A percentile compares a stretch with the other conserved stretches of the same genome.
Conservation (phyloP, 2,797 vertebrate genomes). For the Novumbra hubbsi region DNA sequence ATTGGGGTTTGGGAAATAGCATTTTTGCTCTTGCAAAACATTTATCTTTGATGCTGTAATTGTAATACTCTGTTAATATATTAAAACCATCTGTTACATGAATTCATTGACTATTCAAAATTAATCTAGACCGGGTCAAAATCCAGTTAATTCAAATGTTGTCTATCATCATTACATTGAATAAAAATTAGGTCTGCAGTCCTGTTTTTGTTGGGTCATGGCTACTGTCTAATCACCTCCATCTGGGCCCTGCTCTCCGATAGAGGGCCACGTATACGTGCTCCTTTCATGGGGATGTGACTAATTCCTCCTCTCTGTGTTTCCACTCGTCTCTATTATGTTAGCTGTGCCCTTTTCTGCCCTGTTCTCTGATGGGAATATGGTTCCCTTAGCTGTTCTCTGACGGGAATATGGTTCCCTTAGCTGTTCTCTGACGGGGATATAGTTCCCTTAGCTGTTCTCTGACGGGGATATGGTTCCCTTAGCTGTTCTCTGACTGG, state of each 20-base stretch:
- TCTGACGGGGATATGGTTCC: neutral
- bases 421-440: neutral
- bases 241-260: neutral
- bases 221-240: neutral
- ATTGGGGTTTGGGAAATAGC: too few relatives aligned
- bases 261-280: neutral
- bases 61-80: too few relatives aligned
- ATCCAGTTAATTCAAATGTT: too few relatives aligned
- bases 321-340: neutral
- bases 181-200: neutral
- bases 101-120: too few relatives aligned
- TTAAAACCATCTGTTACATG: too few relatives aligned
- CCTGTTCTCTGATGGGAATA: neutral
- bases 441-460: neutral
- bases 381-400: neutral
- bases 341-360: neutral
- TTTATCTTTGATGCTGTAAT: too few relatives aligned
- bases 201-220: neutral
- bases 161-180: too few relatives aligned
- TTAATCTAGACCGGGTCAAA: too few relatives aligned
- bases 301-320: neutral
- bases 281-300: neutral
- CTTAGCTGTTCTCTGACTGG: neutral
- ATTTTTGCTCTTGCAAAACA: too few relatives aligned
- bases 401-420: neutral